phyloP scores from a whole-genome alignment of 2,888 invertebrate species.

The Tetanocera ferruginea region DNA sequence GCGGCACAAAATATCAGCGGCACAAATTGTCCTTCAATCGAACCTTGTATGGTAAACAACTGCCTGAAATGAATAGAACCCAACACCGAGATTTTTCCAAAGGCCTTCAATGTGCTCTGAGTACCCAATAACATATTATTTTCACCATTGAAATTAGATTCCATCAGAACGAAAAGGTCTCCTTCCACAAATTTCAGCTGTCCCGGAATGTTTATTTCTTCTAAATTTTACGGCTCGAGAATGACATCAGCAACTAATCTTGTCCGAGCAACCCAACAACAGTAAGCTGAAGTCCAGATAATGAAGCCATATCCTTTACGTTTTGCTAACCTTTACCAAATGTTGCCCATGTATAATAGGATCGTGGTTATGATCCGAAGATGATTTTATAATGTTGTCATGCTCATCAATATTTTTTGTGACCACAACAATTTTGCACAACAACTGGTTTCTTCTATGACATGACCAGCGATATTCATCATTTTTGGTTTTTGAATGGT shows the following conservation, averaged over 20 bases:
- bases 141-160: no score
- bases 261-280: slow-evolving; percentile 10
- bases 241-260: no score
- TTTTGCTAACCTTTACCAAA: no score
- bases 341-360: no score
- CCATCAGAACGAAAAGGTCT: no score
- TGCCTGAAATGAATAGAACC: not conserved
- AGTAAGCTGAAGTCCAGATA: slow-evolving; percentile 18
- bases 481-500: slow-evolving; percentile 35
- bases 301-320: slow-evolving; percentile 8
- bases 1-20: no score
- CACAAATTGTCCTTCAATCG: no score
- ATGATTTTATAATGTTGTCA: slow-evolving; percentile 9
- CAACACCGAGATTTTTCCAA: not conserved
- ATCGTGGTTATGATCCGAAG: slow-evolving; percentile 31
- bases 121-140: not conserved
- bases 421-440: slow-evolving; percentile 23
- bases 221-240: no score
- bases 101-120: not conserved
- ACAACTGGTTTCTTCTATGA: slow-evolving; percentile 20
- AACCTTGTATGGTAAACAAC: not conserved
- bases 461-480: slow-evolving; percentile 34
- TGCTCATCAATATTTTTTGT: slow-evolving; percentile 9
- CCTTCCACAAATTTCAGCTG: no score
- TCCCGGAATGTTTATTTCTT: no score